These are phyloP conservation scores for Stichodactyla helianthus DNA, from an alignment of 64 coral and sea anemone species.

Conservation along the genomic window DNA sequence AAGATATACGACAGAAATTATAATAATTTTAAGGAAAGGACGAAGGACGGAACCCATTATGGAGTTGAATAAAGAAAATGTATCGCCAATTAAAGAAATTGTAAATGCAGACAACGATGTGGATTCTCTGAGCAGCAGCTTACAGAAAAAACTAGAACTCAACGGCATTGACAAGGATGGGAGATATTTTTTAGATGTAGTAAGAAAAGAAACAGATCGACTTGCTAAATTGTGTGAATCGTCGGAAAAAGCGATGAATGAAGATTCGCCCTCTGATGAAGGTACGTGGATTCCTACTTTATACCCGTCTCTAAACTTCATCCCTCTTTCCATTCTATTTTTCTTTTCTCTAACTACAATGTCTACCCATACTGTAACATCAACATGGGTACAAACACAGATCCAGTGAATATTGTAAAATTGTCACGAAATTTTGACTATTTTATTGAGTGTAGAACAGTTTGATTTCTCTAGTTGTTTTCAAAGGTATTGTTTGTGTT, in stretches of 20 bases:
- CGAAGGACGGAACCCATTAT: slow-evolving; percentile 44
- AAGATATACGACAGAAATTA: slow-evolving; percentile 48
- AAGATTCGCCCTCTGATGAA: slow-evolving; percentile 41
- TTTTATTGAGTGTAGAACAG: neutral
- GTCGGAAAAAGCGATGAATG: slow-evolving; percentile 42
- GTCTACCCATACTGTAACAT: neutral
- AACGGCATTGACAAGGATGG: slow-evolving; percentile 57
- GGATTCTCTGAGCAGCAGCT: slow-evolving; percentile 43
- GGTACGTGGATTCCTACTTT: slow-evolving; percentile 13
- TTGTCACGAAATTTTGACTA: neutral
- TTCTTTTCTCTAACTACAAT: neutral
- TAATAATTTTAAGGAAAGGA: slow-evolving; percentile 58
- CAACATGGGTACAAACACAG: neutral
- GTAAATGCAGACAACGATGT: slow-evolving; percentile 39
- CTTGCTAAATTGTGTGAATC: slow-evolving; percentile 38
- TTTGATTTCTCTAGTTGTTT: neutral
- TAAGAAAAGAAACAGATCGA: slow-evolving; percentile 57
- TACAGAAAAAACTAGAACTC: slow-evolving; percentile 43
- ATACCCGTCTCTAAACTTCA: neutral
- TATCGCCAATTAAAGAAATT: slow-evolving; percentile 32
- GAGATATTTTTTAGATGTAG: slow-evolving; percentile 45
- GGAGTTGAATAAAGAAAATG: slow-evolving; percentile 61
- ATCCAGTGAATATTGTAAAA: neutral
- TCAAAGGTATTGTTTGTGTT: neutral
- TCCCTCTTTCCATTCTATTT: neutral